Percentiles rank a stretch among this genome's conserved stretches.
Conservation (phyloP, 2,797 vertebrate genomes). For the Pangasius macronema region DNA sequence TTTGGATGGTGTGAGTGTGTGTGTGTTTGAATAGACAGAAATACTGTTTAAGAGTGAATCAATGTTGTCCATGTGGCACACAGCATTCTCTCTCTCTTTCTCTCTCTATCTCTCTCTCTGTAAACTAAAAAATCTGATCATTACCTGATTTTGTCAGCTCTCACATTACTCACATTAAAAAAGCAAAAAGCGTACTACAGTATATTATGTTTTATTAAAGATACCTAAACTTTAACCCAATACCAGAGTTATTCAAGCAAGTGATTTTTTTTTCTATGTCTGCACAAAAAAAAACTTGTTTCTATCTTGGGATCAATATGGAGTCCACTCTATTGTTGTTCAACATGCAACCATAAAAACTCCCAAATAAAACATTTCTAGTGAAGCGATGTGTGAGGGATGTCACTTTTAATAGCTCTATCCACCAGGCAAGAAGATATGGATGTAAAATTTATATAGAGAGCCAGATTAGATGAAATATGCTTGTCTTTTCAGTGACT, state of each 20-base stretch:
- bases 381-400: no score
- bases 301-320: not conserved
- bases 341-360: not conserved
- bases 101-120: slow-evolving; percentile 13
- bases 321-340: not conserved
- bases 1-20: slow-evolving; percentile 30
- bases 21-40: slow-evolving; percentile 27
- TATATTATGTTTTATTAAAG: not conserved
- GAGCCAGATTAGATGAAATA: not conserved
- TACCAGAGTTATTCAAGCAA: not conserved
- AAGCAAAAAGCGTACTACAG: not conserved
- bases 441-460: no score
- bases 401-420: not conserved
- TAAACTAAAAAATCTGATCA: not conserved
- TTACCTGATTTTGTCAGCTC: not conserved
- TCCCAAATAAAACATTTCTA: not conserved
- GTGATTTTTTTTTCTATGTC: no score
- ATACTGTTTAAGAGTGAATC: slow-evolving; percentile 26
- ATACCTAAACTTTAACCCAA: not conserved
- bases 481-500: not conserved
- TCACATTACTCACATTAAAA: not conserved
- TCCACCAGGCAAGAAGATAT: not conserved
- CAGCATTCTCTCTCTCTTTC: not conserved
- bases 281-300: not conserved
- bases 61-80: not conserved